phyloP scores from a whole-genome alignment of 2,113 vertebrate genomes.

The Glaucomys volans region DNA sequence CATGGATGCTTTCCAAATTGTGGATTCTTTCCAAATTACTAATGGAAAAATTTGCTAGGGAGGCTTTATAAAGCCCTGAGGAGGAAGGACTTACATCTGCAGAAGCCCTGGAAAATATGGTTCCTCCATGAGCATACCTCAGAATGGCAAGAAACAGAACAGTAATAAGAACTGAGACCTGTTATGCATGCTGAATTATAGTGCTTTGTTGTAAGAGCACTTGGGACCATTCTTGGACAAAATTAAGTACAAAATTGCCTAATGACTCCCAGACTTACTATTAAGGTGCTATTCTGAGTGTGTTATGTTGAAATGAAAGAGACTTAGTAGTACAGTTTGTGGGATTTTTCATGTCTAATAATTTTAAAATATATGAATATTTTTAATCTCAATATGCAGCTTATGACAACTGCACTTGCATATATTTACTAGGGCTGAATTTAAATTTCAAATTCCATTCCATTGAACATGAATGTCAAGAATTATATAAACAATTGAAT shows the following conservation, averaged over 20 bases:
- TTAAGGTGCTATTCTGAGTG: neutral
- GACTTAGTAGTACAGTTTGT: constrained; percentile 9
- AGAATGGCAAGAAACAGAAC: neutral
- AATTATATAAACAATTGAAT: constrained; percentile 71
- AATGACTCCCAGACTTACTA: constrained; percentile 13
- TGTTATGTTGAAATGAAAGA: constrained; percentile 38
- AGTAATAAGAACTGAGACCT: neutral
- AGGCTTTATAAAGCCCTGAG: neutral
- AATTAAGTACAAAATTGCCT: constrained; percentile 16
- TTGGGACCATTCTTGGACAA: neutral
- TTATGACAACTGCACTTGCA: constrained; percentile 11
- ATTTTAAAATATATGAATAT: neutral
- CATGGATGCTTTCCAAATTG: neutral
- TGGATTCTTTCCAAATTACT: neutral
- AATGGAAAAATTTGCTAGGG: neutral
- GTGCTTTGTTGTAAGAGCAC: neutral
- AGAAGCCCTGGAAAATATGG: neutral
- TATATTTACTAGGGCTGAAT: constrained; percentile 47
- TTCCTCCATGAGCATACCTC: neutral
- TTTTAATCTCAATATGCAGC: neutral
- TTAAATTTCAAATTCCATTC: constrained; percentile 66
- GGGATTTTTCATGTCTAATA: constrained; percentile 40
- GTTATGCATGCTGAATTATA: neutral
- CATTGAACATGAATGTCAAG: constrained; percentile 54
- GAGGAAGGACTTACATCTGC: neutral